phyloP scores from a whole-genome alignment of 1,140 invertebrate species.

The Eumaeus atala region DNA sequence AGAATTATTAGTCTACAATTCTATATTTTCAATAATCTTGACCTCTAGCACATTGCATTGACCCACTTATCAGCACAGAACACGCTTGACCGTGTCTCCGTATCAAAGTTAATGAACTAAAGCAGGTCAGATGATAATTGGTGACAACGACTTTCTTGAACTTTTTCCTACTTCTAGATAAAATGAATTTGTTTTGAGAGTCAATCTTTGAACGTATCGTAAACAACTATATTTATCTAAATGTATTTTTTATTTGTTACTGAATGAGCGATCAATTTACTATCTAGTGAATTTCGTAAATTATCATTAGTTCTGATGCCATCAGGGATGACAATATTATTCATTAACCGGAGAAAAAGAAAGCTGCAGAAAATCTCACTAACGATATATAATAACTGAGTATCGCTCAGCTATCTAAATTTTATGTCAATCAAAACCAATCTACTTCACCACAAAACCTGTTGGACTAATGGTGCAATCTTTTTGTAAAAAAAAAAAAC shows the following conservation, averaged over 20 bases:
- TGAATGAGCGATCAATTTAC: too few relatives aligned
- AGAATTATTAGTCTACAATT: slow-evolving; percentile 17
- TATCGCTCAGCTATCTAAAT: too few relatives aligned
- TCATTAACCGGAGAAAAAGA: too few relatives aligned
- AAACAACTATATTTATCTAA: not conserved
- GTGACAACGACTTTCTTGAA: slow-evolving; percentile 58
- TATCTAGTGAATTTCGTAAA: too few relatives aligned
- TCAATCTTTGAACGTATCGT: not conserved
- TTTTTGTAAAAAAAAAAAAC: too few relatives aligned
- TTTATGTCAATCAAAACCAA: too few relatives aligned
- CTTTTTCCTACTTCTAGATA: slow-evolving; percentile 35
- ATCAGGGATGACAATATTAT: too few relatives aligned
- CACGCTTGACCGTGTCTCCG: slow-evolving; percentile 47
- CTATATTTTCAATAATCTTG: slow-evolving; percentile 52
- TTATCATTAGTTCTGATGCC: too few relatives aligned
- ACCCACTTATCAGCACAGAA: slow-evolving; percentile 55
- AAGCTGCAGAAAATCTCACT: too few relatives aligned
- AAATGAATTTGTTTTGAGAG: not conserved
- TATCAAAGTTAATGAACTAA: slow-evolving; percentile 43
- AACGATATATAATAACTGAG: too few relatives aligned
- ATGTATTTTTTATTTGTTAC: not conserved
- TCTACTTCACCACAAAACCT: too few relatives aligned
- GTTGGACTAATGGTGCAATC: too few relatives aligned
- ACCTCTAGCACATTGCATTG: slow-evolving; percentile 54
- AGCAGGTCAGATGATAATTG: slow-evolving; percentile 49